Evolutionary conservation across 1,140 invertebrate species (phyloP), one percentile per base, ranked within the genome.

Genomic region (Palaemon carinicauda): DNA sequence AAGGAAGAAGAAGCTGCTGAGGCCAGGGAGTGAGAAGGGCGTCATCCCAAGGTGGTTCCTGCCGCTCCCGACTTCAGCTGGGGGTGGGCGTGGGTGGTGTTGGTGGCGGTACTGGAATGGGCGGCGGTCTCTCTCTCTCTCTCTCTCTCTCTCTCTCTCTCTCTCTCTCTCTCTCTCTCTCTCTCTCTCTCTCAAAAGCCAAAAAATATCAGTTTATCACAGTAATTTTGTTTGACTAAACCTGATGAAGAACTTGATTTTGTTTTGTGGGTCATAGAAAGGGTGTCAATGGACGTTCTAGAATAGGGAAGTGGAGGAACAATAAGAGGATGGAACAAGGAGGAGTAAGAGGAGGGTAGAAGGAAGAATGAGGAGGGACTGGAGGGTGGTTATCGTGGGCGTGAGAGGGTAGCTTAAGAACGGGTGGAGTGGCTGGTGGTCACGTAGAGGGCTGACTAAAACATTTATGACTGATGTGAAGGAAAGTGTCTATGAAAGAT

Each of bases 1-100:
- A 69, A 69, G 65, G 65, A 69, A 69, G 41, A 41, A 41, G 41
- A 41, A 41, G 41, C 41, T 41, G 41, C 12, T 69, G 24, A 27
- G 65, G 65, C 65, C 12, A 69, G 65, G 65, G 65, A 69, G 65
- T 31, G 65, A 69, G 65, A 69, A 69, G 65, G 65, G 65, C 65
- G 65, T 69, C 65, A 69, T 69, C 65, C 65, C 29, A 69, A 69
- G 65, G 65, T 27, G 65, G 65, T 69, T 31, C 65, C 29, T 24
- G 65, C 65, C 29, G 65, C 65, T 31, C 65, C 29, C 65, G 24
- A 69, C 24, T 24, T 31, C 65, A 31, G 17, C 24, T 7, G 60
- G 65, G 65, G 65, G 65, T 69, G 65, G 65, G 65, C 65, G 65
- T 31, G 65, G 24, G 65, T 24, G 29, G 65, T 31, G 29, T 27